Conservation (phyloP, 1,140 invertebrate species). For the Trachymyrmex septentrionalis region DNA sequence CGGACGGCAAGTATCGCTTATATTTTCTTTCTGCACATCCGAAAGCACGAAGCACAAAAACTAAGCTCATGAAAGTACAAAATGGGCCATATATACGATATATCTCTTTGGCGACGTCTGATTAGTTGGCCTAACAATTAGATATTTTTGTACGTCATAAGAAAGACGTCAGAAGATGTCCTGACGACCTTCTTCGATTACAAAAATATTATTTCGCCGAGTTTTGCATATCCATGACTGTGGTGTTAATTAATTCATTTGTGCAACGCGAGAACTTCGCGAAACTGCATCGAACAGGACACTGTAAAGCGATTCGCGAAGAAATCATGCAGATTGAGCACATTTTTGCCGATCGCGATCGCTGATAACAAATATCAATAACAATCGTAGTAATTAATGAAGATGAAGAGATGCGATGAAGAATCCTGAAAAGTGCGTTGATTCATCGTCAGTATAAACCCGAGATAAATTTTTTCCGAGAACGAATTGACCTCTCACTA, state of each 20-base stretch:
- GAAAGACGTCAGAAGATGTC: not conserved
- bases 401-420: not conserved
- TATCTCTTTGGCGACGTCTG: not conserved
- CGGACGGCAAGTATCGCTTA: not conserved
- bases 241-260: not conserved
- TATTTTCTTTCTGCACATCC: not conserved
- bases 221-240: not conserved
- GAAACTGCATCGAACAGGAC: not conserved
- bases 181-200: not conserved
- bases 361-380: constrained; percentile 24
- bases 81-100: not conserved
- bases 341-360: constrained; percentile 30
- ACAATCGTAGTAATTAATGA: constrained; percentile 31
- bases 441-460: not conserved
- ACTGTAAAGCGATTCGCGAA: not conserved
- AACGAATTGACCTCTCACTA: constrained; percentile 19
- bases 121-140: constrained; percentile 13
- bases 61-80: not conserved
- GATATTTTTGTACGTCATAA: not conserved
- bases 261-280: not conserved
- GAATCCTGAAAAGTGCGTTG: not conserved
- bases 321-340: not conserved
- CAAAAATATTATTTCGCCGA: not conserved
- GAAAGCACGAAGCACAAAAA: not conserved
- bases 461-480: constrained; percentile 48